Base-by-base conservation (phyloP, 2,113 vertebrate species). In the Poeciliopsis occidentalis region DNA sequence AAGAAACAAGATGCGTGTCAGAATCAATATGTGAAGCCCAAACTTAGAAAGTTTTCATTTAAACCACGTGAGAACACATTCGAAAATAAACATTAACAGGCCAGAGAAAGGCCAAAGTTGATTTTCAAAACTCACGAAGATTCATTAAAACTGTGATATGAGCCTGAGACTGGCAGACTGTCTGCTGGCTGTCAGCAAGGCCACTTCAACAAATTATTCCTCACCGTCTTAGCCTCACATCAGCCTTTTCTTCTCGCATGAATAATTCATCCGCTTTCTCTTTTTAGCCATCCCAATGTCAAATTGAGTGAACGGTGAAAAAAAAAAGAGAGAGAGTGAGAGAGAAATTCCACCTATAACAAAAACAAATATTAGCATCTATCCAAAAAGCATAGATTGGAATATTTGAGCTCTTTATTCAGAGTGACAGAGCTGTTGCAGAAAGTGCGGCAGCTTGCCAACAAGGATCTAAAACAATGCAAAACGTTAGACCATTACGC, bases 191-290 rank as follows among this genome's bases (percentile, higher is more conserved):
- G 61, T 72, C 70, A 72, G 60, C 39, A 24, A 15, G 39, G 37
- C 60, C 51, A 31, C 67, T 64, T 65, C 41, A 62, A 65, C 66
- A 83, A 75, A 80, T 69, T 79, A 78, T 79, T 70, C 76, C 51
- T 75, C 41, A 44, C 57, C 80, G 63, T 69, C 79, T 64, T 19
- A 19, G 69, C 47, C 57, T 64, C 77, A 64, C 69, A 83, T 83
- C 71, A 84, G 70, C 57, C 57, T n/a, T 69, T 82, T 71, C 73
- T 73, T 73, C 29, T 29, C 4, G 8, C 29, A 73, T 90, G 76
- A 92, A 92, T 87, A 81, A 91, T 89, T 91, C 67, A 82, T 81
- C 37, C 30, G n/a, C 31, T 67, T 63, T 29, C 64, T 77, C 66
- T 75, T 81, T 90, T 47, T 72, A 76, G 72, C 54, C 32, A 61